Evolutionary conservation across 2,113 vertebrate genomes (phyloP), one percentile per base, ranked within the genome.

Genomic region (Lepus timidus): DNA sequence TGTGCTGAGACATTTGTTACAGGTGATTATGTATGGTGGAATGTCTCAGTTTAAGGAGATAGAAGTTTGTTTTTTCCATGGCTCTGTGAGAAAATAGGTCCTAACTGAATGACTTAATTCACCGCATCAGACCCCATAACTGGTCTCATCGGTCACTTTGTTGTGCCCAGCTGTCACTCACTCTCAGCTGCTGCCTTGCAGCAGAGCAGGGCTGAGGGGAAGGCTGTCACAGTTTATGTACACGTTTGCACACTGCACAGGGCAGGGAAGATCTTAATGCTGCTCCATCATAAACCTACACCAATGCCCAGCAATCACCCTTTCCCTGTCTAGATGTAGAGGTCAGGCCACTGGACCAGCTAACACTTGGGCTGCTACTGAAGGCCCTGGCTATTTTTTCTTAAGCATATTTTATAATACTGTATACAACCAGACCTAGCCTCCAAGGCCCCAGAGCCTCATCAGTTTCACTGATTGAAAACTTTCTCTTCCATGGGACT

Each of bases 351-450:
- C 74, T 94, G 85, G 51, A 85, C 76, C 92, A 96, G 80, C 65
- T 67, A 55, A 71, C 44, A 73, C 22, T 33, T 71, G 88, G 75
- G 80, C 85, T 93, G 74, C 62, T n/a, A 65, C 91, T 81, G 1
- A 25, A 65, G 39, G 88, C 92, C 95, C 97, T 92, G 78, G 78
- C 78, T 89, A 65, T 94, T 96, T 96, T 97, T 97, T 96, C 95
- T 97, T 84, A 97, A 94, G 91, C 75, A 96, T 95, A 96, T 97
- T 98, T 85, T 97, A 70, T 90, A 97, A 27, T 93, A 95, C 86
- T 95, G 65, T 79, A 58, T 58, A 49, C 95, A 96, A 97, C 93
- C 96, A 80, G 19, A 91, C 95, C 85, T 95, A 95, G 67, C 91
- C 92, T 96, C 94, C 93, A 93, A 49, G 75, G 89, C 94, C 93